Evolutionary conservation across 2,113 vertebrate species (phyloP), one percentile per base, ranked within the genome.

Genomic region (Callipepla californica): DNA sequence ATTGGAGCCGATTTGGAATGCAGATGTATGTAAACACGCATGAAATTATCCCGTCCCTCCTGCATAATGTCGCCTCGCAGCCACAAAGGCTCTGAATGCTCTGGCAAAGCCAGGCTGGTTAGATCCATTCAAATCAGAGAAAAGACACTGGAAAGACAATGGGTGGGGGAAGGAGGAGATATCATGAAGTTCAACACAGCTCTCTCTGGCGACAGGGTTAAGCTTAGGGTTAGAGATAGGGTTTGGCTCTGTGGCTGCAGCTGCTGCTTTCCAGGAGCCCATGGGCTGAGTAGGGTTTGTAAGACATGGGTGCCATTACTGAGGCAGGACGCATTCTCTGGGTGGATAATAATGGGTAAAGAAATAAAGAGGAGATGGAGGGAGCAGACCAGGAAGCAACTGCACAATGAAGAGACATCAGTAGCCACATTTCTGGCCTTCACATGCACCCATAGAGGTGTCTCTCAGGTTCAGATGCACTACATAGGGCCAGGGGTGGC

Each of bases 11-110:
- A 85, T 92, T 85, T 78, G 80, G 89, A 90, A 97, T 97, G 95
- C 92, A 97, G 95, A 96, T 96, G 61, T 96, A 95, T 93, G 95
- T 96, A 97, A 96, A 96, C 96, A 95, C 1, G 68, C 87, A 80
- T 89, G 70, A 89, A 96, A 96, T 96, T 95, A 96, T 95, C 94
- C 61, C 7, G 44, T 73, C 77, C 87, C 76, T 96, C 80, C 80
- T 90, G 94, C 84, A 96, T 94, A 96, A 95, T 94, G 84, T 59
- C 0, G 0, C 94, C 87, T 93, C 0, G 0, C 80, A 95, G 79
- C 80, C 59, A 0, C 91, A 89, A 78, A 91, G 25, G 22, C 70
- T 96, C 85, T 11, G 90, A 90, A 79, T 2, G 0, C 77, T 88
- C 81, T n/a, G 62, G 70, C 0, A 2, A 80, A 70, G 83, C 76